Evolutionary conservation across 2,797 vertebrate genomes (phyloP).

Genomic region (Chloroceryle inda): DNA sequence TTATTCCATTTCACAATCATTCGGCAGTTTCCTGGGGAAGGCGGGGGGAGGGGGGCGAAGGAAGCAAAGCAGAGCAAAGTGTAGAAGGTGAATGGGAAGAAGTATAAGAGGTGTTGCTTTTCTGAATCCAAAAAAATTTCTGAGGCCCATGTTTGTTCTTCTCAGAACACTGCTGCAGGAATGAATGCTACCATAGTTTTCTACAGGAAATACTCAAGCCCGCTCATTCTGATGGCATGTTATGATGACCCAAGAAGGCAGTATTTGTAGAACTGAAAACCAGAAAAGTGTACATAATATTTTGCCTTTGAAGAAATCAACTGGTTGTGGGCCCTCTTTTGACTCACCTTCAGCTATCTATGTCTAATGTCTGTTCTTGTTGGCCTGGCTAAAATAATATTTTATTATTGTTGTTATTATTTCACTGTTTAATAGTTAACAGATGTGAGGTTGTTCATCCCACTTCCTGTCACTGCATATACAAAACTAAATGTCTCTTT

Average conservation of each 20-base stretch:
- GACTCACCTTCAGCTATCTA: constrained; percentile 53
- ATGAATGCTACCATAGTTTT: constrained; percentile 74
- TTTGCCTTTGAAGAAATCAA: constrained; percentile 51
- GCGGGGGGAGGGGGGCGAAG: too few relatives aligned
- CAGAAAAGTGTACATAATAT: constrained; percentile 4
- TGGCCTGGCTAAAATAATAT: not conserved
- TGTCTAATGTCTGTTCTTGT: constrained; percentile 20
- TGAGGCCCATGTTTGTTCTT: not conserved
- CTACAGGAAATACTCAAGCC: constrained; percentile 78
- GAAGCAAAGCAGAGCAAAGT: not conserved
- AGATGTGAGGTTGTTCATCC: constrained; percentile 31
- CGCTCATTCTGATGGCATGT: constrained; percentile 69
- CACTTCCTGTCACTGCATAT: constrained; percentile 21
- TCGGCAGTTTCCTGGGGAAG: not conserved
- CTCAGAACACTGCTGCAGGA: constrained; percentile 30
- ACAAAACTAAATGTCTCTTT: not conserved
- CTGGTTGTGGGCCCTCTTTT: constrained; percentile 25
- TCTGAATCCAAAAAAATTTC: not conserved
- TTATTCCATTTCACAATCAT: not conserved
- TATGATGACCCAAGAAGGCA: constrained; percentile 39
- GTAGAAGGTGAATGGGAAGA: not conserved
- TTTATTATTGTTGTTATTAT: constrained; percentile 12
- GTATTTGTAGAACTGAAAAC: constrained; percentile 50
- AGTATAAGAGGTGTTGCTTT: not conserved
- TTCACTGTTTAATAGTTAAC: not conserved